These are phyloP conservation scores for Mongoloraphidia duomilia DNA, from an alignment of 2,888 invertebrate species.

Conservation along the genomic window DNA sequence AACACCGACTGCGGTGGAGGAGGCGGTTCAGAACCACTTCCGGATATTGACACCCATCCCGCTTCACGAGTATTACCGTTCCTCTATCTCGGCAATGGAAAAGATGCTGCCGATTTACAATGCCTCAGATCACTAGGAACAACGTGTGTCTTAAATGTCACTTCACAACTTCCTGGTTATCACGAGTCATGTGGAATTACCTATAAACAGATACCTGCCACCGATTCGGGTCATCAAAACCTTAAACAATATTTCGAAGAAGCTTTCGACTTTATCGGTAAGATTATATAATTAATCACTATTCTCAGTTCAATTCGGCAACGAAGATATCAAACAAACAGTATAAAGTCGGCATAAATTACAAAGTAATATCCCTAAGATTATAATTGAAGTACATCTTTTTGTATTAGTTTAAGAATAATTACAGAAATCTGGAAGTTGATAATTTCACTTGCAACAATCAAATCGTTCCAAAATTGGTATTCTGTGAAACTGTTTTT, in stretches of 20 bases:
- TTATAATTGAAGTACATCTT: no score
- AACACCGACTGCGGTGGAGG: no score
- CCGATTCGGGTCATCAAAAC: slow-evolving; percentile 73
- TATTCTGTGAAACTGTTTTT: no score
- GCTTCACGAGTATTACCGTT: slow-evolving; percentile 67
- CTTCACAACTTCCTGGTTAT: slow-evolving; percentile 58
- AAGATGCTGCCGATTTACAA: slow-evolving; percentile 59
- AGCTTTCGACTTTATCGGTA: slow-evolving; percentile 75
- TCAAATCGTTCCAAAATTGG: no score
- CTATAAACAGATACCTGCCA: slow-evolving; percentile 67
- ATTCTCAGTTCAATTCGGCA: no score
- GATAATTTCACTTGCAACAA: no score
- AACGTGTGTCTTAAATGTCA: slow-evolving; percentile 68
- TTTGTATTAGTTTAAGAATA: no score
- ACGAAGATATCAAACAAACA: no score
- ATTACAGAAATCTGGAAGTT: no score
- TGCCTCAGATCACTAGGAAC: slow-evolving; percentile 50
- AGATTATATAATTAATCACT: slow-evolving; percentile 22
- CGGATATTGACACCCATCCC: slow-evolving; percentile 59
- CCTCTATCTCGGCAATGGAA: slow-evolving; percentile 68
- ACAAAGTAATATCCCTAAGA: no score
- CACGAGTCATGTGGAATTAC: slow-evolving; percentile 49
- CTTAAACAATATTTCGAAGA: slow-evolving; percentile 79
- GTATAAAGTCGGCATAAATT: no score
- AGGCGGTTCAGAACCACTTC: slow-evolving; percentile 13